A percentile compares a stretch with the other conserved stretches of the same genome.
These are phyloP conservation scores for Paratilapia polleni DNA, from an alignment of 2,113 vertebrate genomes.

Conservation along the genomic window DNA sequence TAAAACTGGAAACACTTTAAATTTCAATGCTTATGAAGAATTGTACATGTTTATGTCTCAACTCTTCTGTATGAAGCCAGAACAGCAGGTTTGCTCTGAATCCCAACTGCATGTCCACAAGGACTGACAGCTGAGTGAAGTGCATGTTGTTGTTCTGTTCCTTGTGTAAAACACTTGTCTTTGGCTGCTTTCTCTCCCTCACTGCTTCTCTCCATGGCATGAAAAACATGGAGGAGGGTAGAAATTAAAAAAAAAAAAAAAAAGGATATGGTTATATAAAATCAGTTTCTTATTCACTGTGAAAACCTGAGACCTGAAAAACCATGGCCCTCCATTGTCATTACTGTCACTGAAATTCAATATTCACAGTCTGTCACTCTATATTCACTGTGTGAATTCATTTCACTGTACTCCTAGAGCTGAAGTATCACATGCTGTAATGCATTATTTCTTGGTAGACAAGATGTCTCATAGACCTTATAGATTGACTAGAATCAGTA, in stretches of 20 bases:
- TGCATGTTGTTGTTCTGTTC: neutral
- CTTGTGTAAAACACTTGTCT: constrained; percentile 21
- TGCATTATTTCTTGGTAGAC: too few relatives aligned
- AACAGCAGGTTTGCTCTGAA: neutral
- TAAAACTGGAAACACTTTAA: too few relatives aligned
- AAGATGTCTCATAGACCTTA: too few relatives aligned
- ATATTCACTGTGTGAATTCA: neutral
- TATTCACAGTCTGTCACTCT: neutral
- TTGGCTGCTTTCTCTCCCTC: constrained; percentile 17
- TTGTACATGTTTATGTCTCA: neutral
- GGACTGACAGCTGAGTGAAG: constrained; percentile 5
- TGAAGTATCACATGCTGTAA: too few relatives aligned
- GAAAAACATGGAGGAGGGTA: constrained; percentile 38
- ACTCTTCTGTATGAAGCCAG: too few relatives aligned
- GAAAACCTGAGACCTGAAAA: constrained; percentile 3
- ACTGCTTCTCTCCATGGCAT: constrained; percentile 4
- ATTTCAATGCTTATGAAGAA: neutral
- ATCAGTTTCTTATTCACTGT: constrained; percentile 29
- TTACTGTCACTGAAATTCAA: neutral
- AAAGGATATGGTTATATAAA: constrained; percentile 62
- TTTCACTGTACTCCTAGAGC: too few relatives aligned
- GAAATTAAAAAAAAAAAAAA: neutral
- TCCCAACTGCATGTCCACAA: neutral
- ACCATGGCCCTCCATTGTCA: neutral
- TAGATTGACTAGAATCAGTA: too few relatives aligned